Evolutionary conservation across 2,888 invertebrate genomes (phyloP).

Genomic region (Apomyelois bistriatella): DNA sequence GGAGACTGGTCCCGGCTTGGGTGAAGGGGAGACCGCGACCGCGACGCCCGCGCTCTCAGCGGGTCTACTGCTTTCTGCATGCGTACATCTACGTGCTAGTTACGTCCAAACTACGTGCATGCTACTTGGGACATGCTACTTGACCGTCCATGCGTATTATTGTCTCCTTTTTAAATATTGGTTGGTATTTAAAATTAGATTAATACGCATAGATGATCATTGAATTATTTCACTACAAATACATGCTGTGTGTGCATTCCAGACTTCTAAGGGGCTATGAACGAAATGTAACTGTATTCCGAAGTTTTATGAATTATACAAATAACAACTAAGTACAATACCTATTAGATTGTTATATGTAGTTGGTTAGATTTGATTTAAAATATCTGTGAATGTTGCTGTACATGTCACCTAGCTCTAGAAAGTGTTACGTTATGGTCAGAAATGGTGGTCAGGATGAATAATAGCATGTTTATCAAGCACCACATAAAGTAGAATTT

Average conservation of each 20-base stretch:
- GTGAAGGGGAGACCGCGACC: conserved; percentile 26
- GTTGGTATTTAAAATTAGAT: neutral
- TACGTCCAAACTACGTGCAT: conserved; percentile 60
- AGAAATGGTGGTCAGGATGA: no score
- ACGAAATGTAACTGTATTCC: neutral
- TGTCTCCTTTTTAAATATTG: no score
- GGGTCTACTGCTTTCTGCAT: conserved; percentile 61
- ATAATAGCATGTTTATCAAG: neutral
- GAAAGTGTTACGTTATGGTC: neutral
- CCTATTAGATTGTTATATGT: neutral
- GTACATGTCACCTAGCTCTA: neutral
- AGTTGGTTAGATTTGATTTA: neutral
- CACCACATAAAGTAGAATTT: neutral
- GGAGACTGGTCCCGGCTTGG: conserved; percentile 26
- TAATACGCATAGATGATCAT: neutral
- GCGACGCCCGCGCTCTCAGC: conserved; percentile 23
- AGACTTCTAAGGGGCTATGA: neutral
- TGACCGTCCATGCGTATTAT: conserved; percentile 14
- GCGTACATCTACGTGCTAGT: conserved; percentile 74
- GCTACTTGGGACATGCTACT: conserved; percentile 36
- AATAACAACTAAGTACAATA: neutral
- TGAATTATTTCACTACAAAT: conserved; percentile 7
- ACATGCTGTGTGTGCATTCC: conserved; percentile 17
- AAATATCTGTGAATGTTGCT: neutral
- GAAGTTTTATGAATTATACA: neutral